Conservation (phyloP, 1,140 invertebrate genomes). For the Thalassaphorura encarpata region DNA sequence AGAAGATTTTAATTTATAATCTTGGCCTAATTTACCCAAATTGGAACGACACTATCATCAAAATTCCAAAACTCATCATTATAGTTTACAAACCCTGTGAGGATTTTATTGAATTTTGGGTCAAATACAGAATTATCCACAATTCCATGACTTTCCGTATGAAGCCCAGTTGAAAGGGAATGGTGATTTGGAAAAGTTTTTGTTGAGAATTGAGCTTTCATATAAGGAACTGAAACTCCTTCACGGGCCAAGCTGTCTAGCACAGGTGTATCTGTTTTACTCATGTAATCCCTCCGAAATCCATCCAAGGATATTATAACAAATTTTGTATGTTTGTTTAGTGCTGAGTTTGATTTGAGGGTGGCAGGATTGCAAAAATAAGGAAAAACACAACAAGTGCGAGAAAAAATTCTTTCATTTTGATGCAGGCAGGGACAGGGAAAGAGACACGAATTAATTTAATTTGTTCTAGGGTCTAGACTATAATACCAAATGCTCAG, state of each 20-base stretch:
- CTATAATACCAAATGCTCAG: too few relatives aligned
- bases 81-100: slow-evolving; percentile 39
- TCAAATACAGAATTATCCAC: slow-evolving; percentile 56
- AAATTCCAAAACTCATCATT: slow-evolving; percentile 43
- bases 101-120: slow-evolving; percentile 38
- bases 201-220: slow-evolving; percentile 57
- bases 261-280: slow-evolving; percentile 44
- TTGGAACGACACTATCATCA: slow-evolving; percentile 43
- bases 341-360: too few relatives aligned
- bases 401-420: too few relatives aligned
- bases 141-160: slow-evolving; percentile 62
- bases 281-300: slow-evolving; percentile 57
- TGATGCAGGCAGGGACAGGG: too few relatives aligned
- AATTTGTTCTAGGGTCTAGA: too few relatives aligned
- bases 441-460: too few relatives aligned
- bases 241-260: slow-evolving; percentile 45
- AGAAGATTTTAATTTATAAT: too few relatives aligned
- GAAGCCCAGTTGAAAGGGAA: slow-evolving; percentile 66
- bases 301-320: slow-evolving; percentile 59
- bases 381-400: too few relatives aligned
- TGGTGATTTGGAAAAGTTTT: slow-evolving; percentile 74
- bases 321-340: slow-evolving; percentile 42
- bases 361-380: too few relatives aligned
- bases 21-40: slow-evolving; percentile 51
- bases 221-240: slow-evolving; percentile 51